phyloP scores from a whole-genome alignment of 2,797 vertebrate species.

The Chloroceryle inda region DNA sequence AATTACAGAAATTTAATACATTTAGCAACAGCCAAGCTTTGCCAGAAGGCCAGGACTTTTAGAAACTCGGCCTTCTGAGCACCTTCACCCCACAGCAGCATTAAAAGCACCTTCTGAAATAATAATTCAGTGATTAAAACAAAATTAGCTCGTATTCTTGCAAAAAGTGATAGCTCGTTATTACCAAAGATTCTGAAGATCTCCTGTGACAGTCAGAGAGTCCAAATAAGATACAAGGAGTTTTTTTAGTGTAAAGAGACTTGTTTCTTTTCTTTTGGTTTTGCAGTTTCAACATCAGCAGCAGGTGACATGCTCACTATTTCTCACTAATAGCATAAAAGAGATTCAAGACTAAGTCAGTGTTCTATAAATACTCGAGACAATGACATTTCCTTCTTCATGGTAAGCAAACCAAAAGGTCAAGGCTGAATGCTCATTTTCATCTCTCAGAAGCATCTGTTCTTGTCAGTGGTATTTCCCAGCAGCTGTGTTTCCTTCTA shows the following conservation, averaged over 20 bases:
- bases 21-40: neutral
- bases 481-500: neutral
- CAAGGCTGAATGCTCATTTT: slow-evolving; percentile 22
- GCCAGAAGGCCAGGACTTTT: neutral
- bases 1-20: neutral
- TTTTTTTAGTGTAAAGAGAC: neutral
- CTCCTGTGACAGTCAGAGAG: neutral
- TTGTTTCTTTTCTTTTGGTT: neutral
- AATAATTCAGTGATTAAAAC: neutral
- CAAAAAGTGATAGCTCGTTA: neutral
- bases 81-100: neutral
- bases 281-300: neutral
- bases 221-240: neutral
- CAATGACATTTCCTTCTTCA: neutral
- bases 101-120: neutral
- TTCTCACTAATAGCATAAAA: neutral
- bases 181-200: neutral
- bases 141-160: neutral
- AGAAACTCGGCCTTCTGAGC: neutral
- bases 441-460: neutral
- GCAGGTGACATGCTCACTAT: neutral
- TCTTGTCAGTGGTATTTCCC: neutral
- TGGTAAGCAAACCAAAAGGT: slow-evolving; percentile 6
- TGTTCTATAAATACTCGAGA: slow-evolving; percentile 16
- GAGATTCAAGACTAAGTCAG: neutral